phyloP scores from a whole-genome alignment of 2,113 vertebrate genomes.

The Formicarius rufipectus region DNA sequence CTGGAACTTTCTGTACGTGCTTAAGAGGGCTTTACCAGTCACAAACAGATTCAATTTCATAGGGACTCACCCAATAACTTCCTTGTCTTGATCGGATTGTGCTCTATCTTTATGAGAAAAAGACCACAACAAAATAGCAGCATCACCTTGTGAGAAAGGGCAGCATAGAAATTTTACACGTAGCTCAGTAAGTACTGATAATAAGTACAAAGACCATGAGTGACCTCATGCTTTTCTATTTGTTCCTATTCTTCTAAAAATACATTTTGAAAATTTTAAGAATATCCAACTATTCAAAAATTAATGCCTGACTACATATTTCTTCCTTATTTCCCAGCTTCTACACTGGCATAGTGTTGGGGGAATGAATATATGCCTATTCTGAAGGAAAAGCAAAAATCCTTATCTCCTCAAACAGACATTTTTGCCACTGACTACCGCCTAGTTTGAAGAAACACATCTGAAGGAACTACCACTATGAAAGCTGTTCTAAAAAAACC shows the following conservation, averaged over 20 bases:
- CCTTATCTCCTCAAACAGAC: neutral
- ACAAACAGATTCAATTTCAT: neutral
- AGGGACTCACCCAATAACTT: neutral
- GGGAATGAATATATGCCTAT: neutral
- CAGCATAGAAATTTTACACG: neutral
- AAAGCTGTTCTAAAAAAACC: neutral
- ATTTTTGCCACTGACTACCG: neutral
- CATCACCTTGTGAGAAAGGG: neutral
- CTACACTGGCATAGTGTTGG: neutral
- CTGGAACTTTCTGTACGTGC: slow-evolving; percentile 10
- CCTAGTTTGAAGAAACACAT: neutral
- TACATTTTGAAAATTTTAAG: neutral
- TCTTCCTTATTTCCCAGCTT: neutral
- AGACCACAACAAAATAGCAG: neutral
- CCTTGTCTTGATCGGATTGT: neutral
- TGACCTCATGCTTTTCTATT: neutral
- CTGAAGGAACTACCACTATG: neutral
- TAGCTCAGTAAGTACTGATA: neutral
- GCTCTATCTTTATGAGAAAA: neutral
- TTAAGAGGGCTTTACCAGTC: neutral
- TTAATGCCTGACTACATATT: neutral
- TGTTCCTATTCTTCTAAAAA: neutral
- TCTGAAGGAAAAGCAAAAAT: neutral
- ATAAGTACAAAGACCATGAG: neutral
- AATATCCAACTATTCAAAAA: neutral